A percentile compares a stretch with the other conserved stretches of the same genome.
Conservation (phyloP, 2,888 invertebrate genomes). For the Nipponacmea schrenckii region DNA sequence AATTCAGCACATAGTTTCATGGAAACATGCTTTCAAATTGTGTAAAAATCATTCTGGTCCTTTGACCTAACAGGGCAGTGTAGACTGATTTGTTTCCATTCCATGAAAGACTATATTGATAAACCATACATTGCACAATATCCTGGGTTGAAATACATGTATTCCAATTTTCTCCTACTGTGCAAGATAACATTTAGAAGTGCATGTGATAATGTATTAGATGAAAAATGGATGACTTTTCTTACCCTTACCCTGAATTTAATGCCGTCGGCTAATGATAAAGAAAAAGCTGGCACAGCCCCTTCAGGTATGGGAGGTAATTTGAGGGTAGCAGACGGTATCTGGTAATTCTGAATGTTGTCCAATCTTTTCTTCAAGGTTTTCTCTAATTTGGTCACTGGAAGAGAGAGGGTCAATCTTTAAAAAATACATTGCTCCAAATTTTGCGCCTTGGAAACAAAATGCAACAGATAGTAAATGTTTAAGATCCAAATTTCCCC, state of each 20-base stretch:
- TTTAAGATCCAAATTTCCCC: too few relatives aligned
- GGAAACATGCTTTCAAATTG: too few relatives aligned
- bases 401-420: slow-evolving; percentile 13
- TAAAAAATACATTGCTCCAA: too few relatives aligned
- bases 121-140: too few relatives aligned
- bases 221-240: neutral
- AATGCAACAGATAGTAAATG: too few relatives aligned
- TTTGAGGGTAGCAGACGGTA: slow-evolving; percentile 55
- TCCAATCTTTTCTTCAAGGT: slow-evolving; percentile 58
- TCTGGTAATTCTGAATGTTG: slow-evolving; percentile 57
- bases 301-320: slow-evolving; percentile 63
- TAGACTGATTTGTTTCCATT: too few relatives aligned
- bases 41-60: too few relatives aligned
- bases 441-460: too few relatives aligned
- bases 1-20: too few relatives aligned
- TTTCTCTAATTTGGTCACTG: slow-evolving; percentile 65
- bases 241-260: slow-evolving; percentile 55
- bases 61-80: too few relatives aligned
- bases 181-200: too few relatives aligned
- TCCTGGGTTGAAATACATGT: neutral
- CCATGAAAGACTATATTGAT: too few relatives aligned
- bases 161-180: neutral
- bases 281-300: slow-evolving; percentile 57
- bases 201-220: neutral
- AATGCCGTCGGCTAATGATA: slow-evolving; percentile 62